Evolutionary conservation across 2,888 invertebrate genomes (phyloP).

Genomic region (Falcaria lacertinaria): DNA sequence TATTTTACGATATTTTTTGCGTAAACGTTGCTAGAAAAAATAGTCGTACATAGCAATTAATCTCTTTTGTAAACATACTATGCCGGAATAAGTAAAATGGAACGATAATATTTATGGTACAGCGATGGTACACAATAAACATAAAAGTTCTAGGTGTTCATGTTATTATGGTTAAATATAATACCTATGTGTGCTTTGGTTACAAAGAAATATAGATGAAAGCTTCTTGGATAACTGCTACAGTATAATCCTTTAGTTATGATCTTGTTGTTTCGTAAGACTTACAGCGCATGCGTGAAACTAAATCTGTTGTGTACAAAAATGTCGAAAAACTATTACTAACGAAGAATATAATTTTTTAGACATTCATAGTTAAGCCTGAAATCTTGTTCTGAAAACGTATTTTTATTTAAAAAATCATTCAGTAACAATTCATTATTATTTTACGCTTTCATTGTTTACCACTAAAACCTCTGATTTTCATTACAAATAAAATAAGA

Average conservation of each 20-base stretch:
- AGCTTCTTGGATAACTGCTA: neutral
- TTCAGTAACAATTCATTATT: no score
- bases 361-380: no score
- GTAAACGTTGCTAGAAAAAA: neutral
- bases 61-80: neutral
- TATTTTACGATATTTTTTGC: neutral
- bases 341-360: no score
- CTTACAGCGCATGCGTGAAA: slow-evolving; percentile 28
- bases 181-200: neutral
- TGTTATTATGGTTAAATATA: neutral
- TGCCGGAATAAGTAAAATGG: slow-evolving; percentile 1
- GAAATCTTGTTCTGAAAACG: no score
- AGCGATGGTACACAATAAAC: neutral
- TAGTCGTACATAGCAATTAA: neutral
- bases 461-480: no score
- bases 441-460: no score
- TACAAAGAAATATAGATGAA: neutral
- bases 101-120: slow-evolving; percentile 2
- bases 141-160: neutral
- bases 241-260: neutral
- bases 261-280: neutral
- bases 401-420: no score
- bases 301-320: neutral
- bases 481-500: no score
- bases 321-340: no score